Conservation (phyloP, 2,888 invertebrate species). For the Archaeoteleia sp. region DNA sequence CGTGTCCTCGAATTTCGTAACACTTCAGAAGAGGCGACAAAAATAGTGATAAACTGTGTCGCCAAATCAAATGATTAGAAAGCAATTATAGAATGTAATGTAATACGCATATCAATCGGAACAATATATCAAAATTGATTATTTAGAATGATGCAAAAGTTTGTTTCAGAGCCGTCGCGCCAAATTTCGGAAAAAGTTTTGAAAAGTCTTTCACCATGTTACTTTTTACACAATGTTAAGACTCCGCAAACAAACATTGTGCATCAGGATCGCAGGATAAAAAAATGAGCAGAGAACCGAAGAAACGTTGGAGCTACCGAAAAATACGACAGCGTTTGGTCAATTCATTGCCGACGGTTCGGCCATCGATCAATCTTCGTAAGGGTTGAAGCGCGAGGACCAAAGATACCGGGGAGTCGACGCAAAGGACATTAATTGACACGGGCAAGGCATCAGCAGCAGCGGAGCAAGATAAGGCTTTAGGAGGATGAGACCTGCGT, state of each 20-base stretch:
- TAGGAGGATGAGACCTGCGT: conserved; percentile 15
- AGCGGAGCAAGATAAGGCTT: conserved; percentile 50
- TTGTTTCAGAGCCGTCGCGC: no score
- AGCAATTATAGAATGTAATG: no score
- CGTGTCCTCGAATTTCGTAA: conserved; percentile 50
- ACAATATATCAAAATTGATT: no score
- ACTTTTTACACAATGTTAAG: background rate
- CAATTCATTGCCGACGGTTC: conserved; percentile 67
- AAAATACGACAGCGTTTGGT: conserved; percentile 62
- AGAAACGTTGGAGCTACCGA: conserved; percentile 51
- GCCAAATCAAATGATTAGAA: background rate
- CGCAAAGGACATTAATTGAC: conserved; percentile 73
- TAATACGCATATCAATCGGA: no score
- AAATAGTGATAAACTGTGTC: background rate
- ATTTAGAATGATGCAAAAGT: no score
- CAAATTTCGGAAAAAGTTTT: no score
- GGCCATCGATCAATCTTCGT: conserved; percentile 71
- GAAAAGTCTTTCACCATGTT: no score
- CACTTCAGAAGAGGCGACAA: background rate
- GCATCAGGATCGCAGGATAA: conserved; percentile 11
- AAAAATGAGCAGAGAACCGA: conserved; percentile 20
- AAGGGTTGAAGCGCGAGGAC: conserved; percentile 47
- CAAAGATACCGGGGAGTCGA: conserved; percentile 50
- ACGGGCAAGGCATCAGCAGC: conserved; percentile 58
- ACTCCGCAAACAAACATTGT: background rate